phyloP scores from a whole-genome alignment of 1,140 invertebrate species.

The Ditylenchus dipsaci region DNA sequence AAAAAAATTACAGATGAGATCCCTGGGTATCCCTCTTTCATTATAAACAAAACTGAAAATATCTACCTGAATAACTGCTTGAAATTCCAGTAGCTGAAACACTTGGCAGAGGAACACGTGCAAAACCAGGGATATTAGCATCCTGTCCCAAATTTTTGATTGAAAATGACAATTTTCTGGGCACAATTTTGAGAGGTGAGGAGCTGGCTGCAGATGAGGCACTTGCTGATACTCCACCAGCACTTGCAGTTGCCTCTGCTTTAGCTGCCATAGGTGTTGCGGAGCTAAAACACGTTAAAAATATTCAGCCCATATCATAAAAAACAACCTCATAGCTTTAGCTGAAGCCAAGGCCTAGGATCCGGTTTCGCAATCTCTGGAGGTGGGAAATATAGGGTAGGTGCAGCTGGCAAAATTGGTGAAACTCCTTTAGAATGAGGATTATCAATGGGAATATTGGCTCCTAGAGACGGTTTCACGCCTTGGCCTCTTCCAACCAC shows the following conservation, averaged over 20 bases:
- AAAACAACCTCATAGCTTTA: no score
- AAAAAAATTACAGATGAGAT: no score
- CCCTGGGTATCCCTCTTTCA: no score
- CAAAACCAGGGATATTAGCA: neutral
- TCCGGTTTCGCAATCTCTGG: neutral
- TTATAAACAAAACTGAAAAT: no score
- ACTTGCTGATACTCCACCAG: no score
- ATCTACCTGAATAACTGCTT: neutral
- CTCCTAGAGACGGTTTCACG: neutral
- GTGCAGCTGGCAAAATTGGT: neutral
- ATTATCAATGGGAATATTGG: neutral
- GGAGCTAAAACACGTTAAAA: no score
- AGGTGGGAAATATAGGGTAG: neutral
- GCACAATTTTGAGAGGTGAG: no score
- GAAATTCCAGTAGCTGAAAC: neutral
- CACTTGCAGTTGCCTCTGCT: no score
- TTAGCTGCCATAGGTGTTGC: no score
- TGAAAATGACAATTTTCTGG: neutral
- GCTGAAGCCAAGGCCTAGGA: neutral
- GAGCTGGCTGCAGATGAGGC: no score
- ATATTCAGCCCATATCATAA: no score
- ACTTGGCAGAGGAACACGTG: neutral
- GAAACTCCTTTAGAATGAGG: neutral
- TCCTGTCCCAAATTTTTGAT: conserved; percentile 1
- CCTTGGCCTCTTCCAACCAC: neutral